A percentile compares a stretch with the other conserved stretches of the same genome.
phyloP scores from a whole-genome alignment of 2,888 invertebrate genomes.

The Sphaeridia pumilis region DNA sequence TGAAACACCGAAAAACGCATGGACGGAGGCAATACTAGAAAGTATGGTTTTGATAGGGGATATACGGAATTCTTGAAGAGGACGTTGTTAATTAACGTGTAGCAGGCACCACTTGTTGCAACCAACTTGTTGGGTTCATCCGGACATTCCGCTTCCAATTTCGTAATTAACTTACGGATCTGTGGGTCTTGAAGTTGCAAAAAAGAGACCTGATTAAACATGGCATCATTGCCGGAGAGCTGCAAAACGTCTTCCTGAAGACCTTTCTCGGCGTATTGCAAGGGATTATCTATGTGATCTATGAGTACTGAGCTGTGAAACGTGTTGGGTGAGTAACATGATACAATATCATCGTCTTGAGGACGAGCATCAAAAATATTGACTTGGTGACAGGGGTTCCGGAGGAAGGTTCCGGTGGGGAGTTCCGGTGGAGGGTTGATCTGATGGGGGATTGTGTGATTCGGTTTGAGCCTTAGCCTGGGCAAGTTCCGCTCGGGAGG shows the following conservation, averaged over 20 bases:
- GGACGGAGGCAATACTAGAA: conserved; percentile 10
- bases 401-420: too few species aligned
- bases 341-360: neutral
- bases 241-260: neutral
- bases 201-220: too few species aligned
- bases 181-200: too few species aligned
- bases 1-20: conserved; percentile 6
- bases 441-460: too few species aligned
- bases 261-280: neutral
- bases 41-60: neutral
- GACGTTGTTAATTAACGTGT: neutral
- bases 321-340: neutral
- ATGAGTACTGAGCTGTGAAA: neutral
- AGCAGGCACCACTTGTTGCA: neutral
- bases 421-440: too few species aligned
- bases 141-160: neutral
- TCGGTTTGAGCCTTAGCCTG: too few species aligned
- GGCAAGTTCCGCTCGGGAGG: too few species aligned
- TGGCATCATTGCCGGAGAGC: conserved; percentile 1
- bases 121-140: neutral
- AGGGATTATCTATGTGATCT: neutral
- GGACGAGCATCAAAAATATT: neutral
- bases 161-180: neutral
- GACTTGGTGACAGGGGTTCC: conserved; percentile 16
- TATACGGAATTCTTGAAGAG: conserved; percentile 5